Evolutionary conservation across 1,140 invertebrate species (phyloP).

Genomic region (Drosophila carrolli): DNA sequence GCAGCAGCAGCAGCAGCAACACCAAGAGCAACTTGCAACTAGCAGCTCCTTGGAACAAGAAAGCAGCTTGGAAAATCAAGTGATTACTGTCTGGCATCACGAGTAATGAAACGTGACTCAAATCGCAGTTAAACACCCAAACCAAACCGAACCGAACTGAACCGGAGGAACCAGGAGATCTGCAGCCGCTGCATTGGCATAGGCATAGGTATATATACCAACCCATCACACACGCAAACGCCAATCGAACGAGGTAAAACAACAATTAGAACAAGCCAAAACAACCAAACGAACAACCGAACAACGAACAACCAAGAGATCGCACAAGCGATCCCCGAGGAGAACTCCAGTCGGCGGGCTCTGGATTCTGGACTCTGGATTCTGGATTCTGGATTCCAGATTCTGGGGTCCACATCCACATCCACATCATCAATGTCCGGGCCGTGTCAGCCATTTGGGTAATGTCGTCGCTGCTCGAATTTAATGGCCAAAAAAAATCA

Average conservation of each 20-base stretch:
- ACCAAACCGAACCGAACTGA: neutral
- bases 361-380: neutral
- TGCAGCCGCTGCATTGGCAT: slow-evolving; percentile 8
- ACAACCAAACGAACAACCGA: slow-evolving; percentile 37
- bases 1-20: slow-evolving; percentile 20
- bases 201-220: slow-evolving; percentile 9
- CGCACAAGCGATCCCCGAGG: slow-evolving; percentile 25
- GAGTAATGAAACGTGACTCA: slow-evolving; percentile 83
- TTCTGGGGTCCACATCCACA: slow-evolving; percentile 5
- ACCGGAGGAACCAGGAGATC: slow-evolving; percentile 19
- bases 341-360: slow-evolving; percentile 1
- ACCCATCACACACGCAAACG: slow-evolving; percentile 44
- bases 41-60: slow-evolving; percentile 14
- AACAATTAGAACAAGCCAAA: slow-evolving; percentile 79
- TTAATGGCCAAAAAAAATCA: slow-evolving; percentile 48
- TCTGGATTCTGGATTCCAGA: neutral
- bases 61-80: slow-evolving; percentile 71
- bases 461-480: slow-evolving; percentile 64
- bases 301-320: slow-evolving; percentile 15
- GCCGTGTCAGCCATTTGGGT: slow-evolving; percentile 77
- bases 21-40: slow-evolving; percentile 24
- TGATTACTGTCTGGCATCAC: slow-evolving; percentile 81
- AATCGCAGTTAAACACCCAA: slow-evolving; percentile 80
- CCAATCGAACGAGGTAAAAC: slow-evolving; percentile 64
- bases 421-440: slow-evolving; percentile 71